A percentile compares a stretch with the other conserved stretches of the same genome.
Conservation (phyloP, 2,888 invertebrate species). For the Cataglyphis livida region DNA sequence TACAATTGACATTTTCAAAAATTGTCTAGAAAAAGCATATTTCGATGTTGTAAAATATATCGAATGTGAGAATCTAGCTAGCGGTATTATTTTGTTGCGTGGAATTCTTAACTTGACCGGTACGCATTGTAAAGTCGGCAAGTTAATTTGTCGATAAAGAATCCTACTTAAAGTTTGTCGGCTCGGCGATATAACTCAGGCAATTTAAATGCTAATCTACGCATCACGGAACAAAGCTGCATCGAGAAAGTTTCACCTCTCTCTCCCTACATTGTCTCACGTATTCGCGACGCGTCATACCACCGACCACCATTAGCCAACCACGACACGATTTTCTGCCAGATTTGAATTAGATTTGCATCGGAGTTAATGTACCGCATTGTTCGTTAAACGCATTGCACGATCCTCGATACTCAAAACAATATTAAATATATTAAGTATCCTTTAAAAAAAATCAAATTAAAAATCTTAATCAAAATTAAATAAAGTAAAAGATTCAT, state of each 20-base stretch:
- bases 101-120: slow-evolving; percentile 21
- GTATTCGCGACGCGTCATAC: slow-evolving; percentile 48
- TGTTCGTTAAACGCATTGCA: slow-evolving; percentile 35
- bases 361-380: slow-evolving; percentile 31
- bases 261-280: slow-evolving; percentile 54
- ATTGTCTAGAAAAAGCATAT: background rate
- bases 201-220: slow-evolving; percentile 57
- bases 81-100: slow-evolving; percentile 12
- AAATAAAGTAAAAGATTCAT: background rate
- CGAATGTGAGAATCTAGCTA: background rate
- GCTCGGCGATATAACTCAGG: slow-evolving; percentile 42
- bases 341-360: slow-evolving; percentile 56
- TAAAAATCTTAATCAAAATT: background rate
- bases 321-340: slow-evolving; percentile 50
- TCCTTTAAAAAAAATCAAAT: background rate
- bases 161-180: slow-evolving; percentile 43
- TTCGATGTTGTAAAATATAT: background rate
- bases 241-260: slow-evolving; percentile 52
- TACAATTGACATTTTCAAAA: background rate
- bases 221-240: slow-evolving; percentile 54
- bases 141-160: slow-evolving; percentile 31
- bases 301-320: slow-evolving; percentile 49
- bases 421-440: background rate
- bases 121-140: slow-evolving; percentile 32
- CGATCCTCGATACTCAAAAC: slow-evolving; percentile 7